Percentiles rank a stretch among this genome's conserved stretches.
phyloP scores from a whole-genome alignment of 2,888 invertebrate genomes.

The Xestia c-nigrum region DNA sequence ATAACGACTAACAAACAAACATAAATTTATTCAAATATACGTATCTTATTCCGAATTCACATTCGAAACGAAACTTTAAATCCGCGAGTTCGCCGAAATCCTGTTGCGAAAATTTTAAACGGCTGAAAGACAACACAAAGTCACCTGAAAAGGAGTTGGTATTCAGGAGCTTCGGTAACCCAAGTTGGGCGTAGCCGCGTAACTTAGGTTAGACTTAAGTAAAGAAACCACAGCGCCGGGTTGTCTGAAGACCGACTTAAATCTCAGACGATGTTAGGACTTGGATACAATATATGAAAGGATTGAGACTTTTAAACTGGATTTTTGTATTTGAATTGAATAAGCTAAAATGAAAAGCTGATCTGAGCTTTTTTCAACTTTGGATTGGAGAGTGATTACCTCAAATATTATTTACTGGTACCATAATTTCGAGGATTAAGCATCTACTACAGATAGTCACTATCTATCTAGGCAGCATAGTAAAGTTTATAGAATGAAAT shows the following conservation, averaged over 20 bases:
- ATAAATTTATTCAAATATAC: constrained; percentile 74
- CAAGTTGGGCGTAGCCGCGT: constrained; percentile 85
- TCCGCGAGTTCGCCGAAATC: constrained; percentile 78
- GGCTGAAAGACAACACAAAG: constrained; percentile 77
- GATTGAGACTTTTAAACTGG: constrained; percentile 45
- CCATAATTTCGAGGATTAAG: not conserved
- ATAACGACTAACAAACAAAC: constrained; percentile 68
- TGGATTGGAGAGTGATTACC: not conserved
- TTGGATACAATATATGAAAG: constrained; percentile 72
- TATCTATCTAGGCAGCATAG: not conserved
- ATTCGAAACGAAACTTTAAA: constrained; percentile 83
- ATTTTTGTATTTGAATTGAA: constrained; percentile 5
- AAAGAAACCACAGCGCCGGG: constrained; percentile 87
- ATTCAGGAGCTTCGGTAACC: constrained; percentile 83
- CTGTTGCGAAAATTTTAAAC: constrained; percentile 81
- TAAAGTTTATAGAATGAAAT: constrained; percentile 25
- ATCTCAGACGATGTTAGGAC: constrained; percentile 78
- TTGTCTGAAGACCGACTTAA: constrained; percentile 86
- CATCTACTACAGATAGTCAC: not conserved
- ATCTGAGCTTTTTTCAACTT: not conserved
- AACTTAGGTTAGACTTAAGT: constrained; percentile 86
- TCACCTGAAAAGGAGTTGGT: constrained; percentile 86
- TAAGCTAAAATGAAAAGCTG: not conserved
- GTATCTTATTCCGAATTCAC: constrained; percentile 72
- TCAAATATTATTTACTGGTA: not conserved